Conservation (phyloP, 2,888 invertebrate genomes). For the Dione vanillae region DNA sequence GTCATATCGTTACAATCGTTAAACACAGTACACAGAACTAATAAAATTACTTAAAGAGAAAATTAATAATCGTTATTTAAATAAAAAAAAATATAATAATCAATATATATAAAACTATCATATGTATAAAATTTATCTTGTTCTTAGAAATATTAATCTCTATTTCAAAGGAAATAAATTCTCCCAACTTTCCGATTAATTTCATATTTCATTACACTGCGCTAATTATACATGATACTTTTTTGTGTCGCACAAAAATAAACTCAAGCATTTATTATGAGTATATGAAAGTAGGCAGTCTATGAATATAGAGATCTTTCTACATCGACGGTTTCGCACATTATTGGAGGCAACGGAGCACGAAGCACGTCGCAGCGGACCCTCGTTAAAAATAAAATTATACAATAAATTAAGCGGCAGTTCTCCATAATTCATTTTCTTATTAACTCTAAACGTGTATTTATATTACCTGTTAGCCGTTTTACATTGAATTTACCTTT, state of each 20-base stretch:
- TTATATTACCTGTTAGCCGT: slow-evolving; percentile 29
- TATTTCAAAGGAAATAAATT: background rate
- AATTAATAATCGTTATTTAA: no score
- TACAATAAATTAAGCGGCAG: slow-evolving; percentile 64
- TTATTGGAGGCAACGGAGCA: slow-evolving; percentile 71
- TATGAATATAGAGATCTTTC: slow-evolving; percentile 59
- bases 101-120: no score
- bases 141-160: no score
- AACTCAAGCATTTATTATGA: slow-evolving; percentile 28
- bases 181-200: background rate
- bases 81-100: no score
- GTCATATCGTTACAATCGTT: no score
- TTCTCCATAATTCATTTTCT: slow-evolving; percentile 44
- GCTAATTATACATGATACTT: background rate
- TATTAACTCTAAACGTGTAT: slow-evolving; percentile 37
- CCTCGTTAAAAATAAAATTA: slow-evolving; percentile 77
- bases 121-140: no score
- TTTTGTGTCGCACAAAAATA: slow-evolving; percentile 6
- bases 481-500: slow-evolving; percentile 30
- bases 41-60: no score
- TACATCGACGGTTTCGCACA: slow-evolving; percentile 63
- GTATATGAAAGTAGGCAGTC: slow-evolving; percentile 41
- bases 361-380: slow-evolving; percentile 63
- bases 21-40: no score
- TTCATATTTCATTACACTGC: background rate